These are phyloP conservation scores for Osedax frankpressi DNA, from an alignment of 2,888 invertebrate species.

Conservation along the genomic window DNA sequence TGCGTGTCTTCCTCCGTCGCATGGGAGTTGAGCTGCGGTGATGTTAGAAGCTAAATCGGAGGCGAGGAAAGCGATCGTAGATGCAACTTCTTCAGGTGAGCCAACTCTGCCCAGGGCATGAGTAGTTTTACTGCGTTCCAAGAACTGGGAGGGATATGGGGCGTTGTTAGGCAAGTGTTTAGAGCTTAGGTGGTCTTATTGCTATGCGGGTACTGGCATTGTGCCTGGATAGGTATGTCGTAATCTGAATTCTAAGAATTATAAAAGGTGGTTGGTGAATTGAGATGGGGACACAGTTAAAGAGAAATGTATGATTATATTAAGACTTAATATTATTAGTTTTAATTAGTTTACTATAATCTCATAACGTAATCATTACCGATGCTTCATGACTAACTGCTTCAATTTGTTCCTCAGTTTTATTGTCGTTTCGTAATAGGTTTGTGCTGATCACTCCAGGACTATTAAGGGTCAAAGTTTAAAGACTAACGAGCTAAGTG, in stretches of 20 bases:
- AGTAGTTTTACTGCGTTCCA: constrained; percentile 69
- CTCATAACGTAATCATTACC: too few relatives aligned
- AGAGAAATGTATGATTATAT: too few relatives aligned
- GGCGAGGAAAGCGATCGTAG: constrained; percentile 78
- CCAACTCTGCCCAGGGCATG: constrained; percentile 81
- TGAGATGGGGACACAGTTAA: too few relatives aligned
- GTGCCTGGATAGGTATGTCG: too few relatives aligned
- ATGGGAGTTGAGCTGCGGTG: constrained; percentile 74
- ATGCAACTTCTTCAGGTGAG: constrained; percentile 70
- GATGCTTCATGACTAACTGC: background rate
- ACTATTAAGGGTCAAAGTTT: constrained; percentile 44
- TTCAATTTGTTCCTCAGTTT: background rate
- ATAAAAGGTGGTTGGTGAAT: too few relatives aligned
- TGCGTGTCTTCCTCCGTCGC: constrained; percentile 84
- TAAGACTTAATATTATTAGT: too few relatives aligned
- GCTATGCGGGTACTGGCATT: too few relatives aligned
- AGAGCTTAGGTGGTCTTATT: background rate
- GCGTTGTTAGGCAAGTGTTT: background rate
- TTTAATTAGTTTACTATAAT: too few relatives aligned
- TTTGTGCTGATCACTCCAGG: constrained; percentile 84
- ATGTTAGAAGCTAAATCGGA: constrained; percentile 67
- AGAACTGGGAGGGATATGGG: constrained; percentile 51
- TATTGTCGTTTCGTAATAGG: constrained; percentile 56
- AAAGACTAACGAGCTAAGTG: too few relatives aligned
- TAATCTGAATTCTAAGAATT: too few relatives aligned